phyloP scores from a whole-genome alignment of 2,888 invertebrate species.

The Patella depressa region DNA sequence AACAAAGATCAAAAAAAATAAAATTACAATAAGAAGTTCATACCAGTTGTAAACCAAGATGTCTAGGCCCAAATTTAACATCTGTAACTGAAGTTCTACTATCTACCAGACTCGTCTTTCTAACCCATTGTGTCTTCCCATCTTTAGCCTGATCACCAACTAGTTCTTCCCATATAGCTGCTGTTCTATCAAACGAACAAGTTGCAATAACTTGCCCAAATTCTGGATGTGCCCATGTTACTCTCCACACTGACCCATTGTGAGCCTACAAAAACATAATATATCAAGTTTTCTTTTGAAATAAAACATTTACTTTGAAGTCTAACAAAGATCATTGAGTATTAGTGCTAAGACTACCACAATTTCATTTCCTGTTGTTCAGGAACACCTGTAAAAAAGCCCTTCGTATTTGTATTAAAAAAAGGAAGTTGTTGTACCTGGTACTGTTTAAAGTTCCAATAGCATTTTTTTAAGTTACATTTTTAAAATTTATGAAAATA shows the following conservation, averaged over 20 bases:
- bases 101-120: slow-evolving; percentile 93
- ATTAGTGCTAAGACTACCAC: too few relatives aligned
- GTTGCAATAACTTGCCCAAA: slow-evolving; percentile 99
- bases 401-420: too few relatives aligned
- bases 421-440: too few relatives aligned
- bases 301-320: too few relatives aligned
- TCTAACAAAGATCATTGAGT: too few relatives aligned
- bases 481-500: too few relatives aligned
- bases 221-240: slow-evolving; percentile 98
- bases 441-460: too few relatives aligned
- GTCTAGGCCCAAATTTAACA: slow-evolving; percentile 97
- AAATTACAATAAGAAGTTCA: slow-evolving; percentile 30
- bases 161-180: slow-evolving; percentile 96
- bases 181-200: slow-evolving; percentile 97
- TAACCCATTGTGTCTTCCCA: slow-evolving; percentile 80
- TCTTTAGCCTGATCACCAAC: slow-evolving; percentile 41
- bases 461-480: too few relatives aligned
- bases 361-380: too few relatives aligned
- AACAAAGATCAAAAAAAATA: too few relatives aligned
- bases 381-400: too few relatives aligned
- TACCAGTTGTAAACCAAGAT: slow-evolving; percentile 86
- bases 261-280: slow-evolving; percentile 76
- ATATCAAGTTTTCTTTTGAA: background rate
- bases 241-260: slow-evolving; percentile 98
- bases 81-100: slow-evolving; percentile 97